Conservation (phyloP, 1,140 invertebrate genomes). For the Cephus cinctus region DNA sequence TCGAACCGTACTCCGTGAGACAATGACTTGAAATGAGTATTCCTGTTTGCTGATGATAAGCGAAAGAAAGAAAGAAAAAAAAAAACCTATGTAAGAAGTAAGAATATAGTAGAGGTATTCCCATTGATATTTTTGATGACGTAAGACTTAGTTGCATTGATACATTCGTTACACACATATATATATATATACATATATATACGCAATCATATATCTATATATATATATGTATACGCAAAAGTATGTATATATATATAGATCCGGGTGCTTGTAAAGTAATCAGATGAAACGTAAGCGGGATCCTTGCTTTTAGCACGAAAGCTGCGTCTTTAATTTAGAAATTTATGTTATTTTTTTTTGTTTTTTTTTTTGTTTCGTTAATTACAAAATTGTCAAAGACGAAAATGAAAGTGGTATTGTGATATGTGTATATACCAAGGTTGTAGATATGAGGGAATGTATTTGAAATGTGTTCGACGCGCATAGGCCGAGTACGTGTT, state of each 20-base stretch:
- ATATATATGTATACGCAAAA: too few relatives aligned
- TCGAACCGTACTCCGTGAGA: conserved; percentile 35
- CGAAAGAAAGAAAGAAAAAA: conserved; percentile 17
- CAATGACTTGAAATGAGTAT: conserved; percentile 48
- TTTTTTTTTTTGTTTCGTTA: conserved; percentile 1
- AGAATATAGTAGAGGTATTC: conserved; percentile 47
- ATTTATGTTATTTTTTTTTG: conserved; percentile 4
- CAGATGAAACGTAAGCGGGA: conserved; percentile 16
- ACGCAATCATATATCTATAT: too few relatives aligned
- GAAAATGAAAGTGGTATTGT: conserved; percentile 20
- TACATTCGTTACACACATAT: too few relatives aligned
- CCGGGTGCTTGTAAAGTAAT: conserved; percentile 45
- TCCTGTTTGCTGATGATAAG: conserved; percentile 40
- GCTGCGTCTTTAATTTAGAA: conserved; percentile 10
- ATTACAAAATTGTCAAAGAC: conserved; percentile 3
- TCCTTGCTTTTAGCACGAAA: conserved; percentile 1
- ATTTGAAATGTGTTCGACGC: conserved; percentile 9
- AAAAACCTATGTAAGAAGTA: conserved; percentile 34
- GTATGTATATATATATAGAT: too few relatives aligned
- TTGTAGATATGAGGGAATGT: conserved; percentile 1
- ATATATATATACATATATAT: too few relatives aligned
- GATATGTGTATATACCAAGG: conserved; percentile 27
- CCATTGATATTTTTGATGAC: conserved; percentile 50
- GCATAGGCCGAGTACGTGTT: conserved; percentile 16
- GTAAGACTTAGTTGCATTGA: conserved; percentile 39